These are phyloP conservation scores for Mus caroli DNA, from an alignment of 2,797 vertebrate species.

Conservation along the genomic window DNA sequence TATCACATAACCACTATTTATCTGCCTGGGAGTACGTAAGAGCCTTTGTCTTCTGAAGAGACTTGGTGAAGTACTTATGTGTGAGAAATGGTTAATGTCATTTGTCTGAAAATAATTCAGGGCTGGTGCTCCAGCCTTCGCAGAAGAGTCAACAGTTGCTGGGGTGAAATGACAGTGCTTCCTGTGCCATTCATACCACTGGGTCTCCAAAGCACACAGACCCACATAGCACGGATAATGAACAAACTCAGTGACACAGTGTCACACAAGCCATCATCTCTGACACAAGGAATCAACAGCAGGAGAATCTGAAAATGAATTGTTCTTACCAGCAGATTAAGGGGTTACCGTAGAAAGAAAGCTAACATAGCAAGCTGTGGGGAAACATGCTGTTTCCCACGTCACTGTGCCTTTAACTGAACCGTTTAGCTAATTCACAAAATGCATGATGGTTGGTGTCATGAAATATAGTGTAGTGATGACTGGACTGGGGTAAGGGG, in stretches of 20 bases:
- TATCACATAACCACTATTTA: conserved; percentile 20
- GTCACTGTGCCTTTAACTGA: background rate
- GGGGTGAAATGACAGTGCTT: background rate
- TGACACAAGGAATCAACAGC: background rate
- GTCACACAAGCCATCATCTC: conserved; percentile 1
- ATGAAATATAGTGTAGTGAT: background rate
- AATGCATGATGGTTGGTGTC: background rate
- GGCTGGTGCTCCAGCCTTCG: background rate
- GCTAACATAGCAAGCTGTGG: background rate
- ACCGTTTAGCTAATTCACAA: background rate
- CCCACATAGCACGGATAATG: background rate
- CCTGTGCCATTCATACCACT: background rate
- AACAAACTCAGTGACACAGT: background rate
- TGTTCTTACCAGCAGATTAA: conserved; percentile 37
- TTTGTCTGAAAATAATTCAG: background rate
- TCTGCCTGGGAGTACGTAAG: background rate
- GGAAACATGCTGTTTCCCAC: background rate
- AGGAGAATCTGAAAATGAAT: conserved; percentile 20
- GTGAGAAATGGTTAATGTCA: background rate
- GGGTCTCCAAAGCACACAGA: background rate
- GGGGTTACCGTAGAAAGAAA: background rate
- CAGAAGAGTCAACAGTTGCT: background rate
- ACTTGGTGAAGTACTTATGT: background rate
- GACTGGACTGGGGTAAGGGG: too few relatives aligned
- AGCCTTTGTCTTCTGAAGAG: background rate